Evolutionary conservation across 2,113 vertebrate genomes (phyloP), one percentile per base, ranked within the genome.

Genomic region (Solea senegalensis): DNA sequence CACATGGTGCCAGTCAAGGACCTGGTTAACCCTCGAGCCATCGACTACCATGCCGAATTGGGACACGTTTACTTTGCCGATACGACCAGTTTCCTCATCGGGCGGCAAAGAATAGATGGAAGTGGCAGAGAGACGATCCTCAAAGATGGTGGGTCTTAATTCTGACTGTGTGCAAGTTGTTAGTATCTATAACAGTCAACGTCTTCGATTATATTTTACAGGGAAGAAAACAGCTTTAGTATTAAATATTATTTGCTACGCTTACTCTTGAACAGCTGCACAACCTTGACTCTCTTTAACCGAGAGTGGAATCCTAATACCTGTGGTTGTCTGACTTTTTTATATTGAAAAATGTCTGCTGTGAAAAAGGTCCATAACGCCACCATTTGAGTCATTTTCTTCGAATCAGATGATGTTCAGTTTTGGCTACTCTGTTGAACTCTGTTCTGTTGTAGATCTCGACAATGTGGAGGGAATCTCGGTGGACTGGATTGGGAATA

Each of bases 391-490:
- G 34, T 34, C 34, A 3, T 34, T 34, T 34, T 34, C 21, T 21
- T 21, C 21, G 1, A 43, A 43, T 41, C 9, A 41, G 27, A 34
- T 49, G 13, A 53, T 8, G 7, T 61, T 63, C 51, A 5, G 21
- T 26, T 65, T 45, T 44, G 13, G 2, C 54, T 5, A 57, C 56
- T 58, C 8, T 45, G 1, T 52, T 62, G 3, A 16, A 46, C 51
- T 55, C 4, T 40, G 1, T 61, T 9, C 15, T 82, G 12, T 74
- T 58, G 48, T 69, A 99, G 97, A 98, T 83, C 94, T 99, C 1
- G 97, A 99, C 90, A 99, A 99, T 46, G 97, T 99, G 15, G 98
- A 99, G 88, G 98, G 98, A 14, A 97, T 99, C 81, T 97, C 98
- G 52, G 97, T 99, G 80, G 98, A 99, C 82, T 99, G 98, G 98